Evolutionary conservation across 2,113 vertebrate species (phyloP).

Genomic region (Perca flavescens): DNA sequence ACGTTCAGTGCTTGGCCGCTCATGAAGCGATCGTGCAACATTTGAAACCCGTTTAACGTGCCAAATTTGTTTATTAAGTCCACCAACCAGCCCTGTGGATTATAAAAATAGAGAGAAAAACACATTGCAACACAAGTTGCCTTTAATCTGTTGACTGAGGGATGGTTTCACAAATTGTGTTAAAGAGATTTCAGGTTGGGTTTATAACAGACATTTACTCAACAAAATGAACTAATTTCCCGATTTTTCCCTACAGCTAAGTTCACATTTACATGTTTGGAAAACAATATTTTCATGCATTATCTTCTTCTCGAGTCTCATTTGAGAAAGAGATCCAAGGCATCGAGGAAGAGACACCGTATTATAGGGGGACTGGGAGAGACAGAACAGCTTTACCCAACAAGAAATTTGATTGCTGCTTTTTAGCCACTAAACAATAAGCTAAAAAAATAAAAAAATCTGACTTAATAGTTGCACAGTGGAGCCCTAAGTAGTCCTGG

Average conservation of each 20-base stretch:
- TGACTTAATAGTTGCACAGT: conserved; percentile 31
- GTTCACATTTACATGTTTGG: neutral
- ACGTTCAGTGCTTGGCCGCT: conserved; percentile 98
- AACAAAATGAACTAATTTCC: neutral
- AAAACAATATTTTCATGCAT: neutral
- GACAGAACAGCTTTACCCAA: neutral
- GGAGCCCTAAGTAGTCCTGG: conserved; percentile 46
- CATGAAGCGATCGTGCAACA: conserved; percentile 98
- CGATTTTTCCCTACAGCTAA: neutral
- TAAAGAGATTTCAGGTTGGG: neutral
- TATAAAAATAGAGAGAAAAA: conserved; percentile 19
- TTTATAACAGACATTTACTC: neutral
- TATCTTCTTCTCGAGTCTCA: neutral
- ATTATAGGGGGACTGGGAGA: neutral
- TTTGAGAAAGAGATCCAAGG: neutral
- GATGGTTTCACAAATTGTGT: neutral
- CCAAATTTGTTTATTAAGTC: conserved; percentile 99
- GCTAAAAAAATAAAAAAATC: conserved; percentile 4
- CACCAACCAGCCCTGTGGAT: conserved; percentile 96
- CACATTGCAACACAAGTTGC: neutral
- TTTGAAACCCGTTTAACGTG: conserved; percentile 99
- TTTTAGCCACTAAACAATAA: neutral
- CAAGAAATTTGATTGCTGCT: neutral
- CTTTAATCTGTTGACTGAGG: neutral
- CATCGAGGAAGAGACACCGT: neutral